These are phyloP conservation scores for Drosophila nigrodunni DNA, from an alignment of 1,140 invertebrate genomes.

Conservation along the genomic window DNA sequence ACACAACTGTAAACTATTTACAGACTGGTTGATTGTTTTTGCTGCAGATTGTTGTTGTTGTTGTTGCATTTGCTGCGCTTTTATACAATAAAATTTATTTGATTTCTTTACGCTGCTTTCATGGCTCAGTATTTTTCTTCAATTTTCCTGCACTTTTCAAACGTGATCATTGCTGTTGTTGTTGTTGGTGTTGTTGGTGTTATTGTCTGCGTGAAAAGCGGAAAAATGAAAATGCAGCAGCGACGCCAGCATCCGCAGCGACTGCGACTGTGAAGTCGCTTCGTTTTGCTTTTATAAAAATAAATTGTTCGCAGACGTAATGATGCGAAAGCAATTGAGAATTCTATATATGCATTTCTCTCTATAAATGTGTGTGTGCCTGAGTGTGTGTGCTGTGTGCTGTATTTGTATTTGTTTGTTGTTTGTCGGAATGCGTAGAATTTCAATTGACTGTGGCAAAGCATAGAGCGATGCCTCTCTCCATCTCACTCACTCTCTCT, in stretches of 20 bases:
- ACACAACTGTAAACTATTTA: conserved; percentile 79
- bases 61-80: conserved; percentile 51
- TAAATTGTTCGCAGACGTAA: conserved; percentile 82
- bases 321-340: conserved; percentile 82
- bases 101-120: conserved; percentile 80
- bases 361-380: conserved; percentile 37
- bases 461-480: conserved; percentile 20
- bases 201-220: conserved; percentile 40
- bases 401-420: conserved; percentile 70
- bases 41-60: conserved; percentile 28
- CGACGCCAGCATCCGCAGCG: conserved; percentile 24
- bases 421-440: conserved; percentile 82
- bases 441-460: conserved; percentile 78
- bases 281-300: conserved; percentile 81
- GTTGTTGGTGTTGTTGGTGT: background rate
- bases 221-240: conserved; percentile 55
- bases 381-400: background rate
- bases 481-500: background rate
- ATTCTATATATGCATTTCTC: conserved; percentile 79
- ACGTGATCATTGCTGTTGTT: conserved; percentile 58
- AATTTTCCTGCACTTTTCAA: conserved; percentile 76
- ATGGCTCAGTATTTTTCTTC: conserved; percentile 80
- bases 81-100: conserved; percentile 82
- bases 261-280: conserved; percentile 40
- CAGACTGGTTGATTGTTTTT: conserved; percentile 75